These are phyloP conservation scores for Drosophila baimaii DNA, from an alignment of 1,140 invertebrate genomes.

Conservation along the genomic window DNA sequence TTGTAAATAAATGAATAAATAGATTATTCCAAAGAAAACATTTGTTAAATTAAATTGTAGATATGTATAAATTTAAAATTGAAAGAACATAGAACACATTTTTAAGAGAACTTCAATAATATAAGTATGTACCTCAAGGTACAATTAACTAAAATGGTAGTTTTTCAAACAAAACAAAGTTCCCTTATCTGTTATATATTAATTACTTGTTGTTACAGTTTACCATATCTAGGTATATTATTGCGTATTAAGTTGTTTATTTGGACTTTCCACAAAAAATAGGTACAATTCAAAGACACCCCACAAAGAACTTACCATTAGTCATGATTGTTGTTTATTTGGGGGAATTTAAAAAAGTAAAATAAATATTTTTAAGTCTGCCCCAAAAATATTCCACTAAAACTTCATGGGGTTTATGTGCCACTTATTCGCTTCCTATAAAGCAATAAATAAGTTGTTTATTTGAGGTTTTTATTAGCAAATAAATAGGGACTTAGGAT, in stretches of 20 bases:
- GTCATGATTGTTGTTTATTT: constrained; percentile 5
- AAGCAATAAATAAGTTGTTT: constrained; percentile 9
- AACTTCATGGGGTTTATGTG: not conserved
- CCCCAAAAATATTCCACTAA: not conserved
- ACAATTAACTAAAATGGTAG: no score
- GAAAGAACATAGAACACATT: no score
- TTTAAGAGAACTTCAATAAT: no score
- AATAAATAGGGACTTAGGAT: not conserved
- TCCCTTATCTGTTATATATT: not conserved
- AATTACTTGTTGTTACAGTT: not conserved
- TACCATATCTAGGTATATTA: not conserved
- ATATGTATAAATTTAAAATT: not conserved
- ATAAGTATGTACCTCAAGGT: no score
- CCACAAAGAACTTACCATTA: not conserved
- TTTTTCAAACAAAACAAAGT: not conserved
- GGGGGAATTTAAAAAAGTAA: not conserved
- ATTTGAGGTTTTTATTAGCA: constrained; percentile 14
- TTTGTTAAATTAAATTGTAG: no score
- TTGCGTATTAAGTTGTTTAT: not conserved
- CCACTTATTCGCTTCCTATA: not conserved
- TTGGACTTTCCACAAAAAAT: not conserved
- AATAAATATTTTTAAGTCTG: not conserved
- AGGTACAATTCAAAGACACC: not conserved
- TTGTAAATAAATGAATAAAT: not conserved
- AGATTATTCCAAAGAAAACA: no score